These are phyloP conservation scores for Operophtera brumata DNA, from an alignment of 2,888 invertebrate species.

Conservation along the genomic window DNA sequence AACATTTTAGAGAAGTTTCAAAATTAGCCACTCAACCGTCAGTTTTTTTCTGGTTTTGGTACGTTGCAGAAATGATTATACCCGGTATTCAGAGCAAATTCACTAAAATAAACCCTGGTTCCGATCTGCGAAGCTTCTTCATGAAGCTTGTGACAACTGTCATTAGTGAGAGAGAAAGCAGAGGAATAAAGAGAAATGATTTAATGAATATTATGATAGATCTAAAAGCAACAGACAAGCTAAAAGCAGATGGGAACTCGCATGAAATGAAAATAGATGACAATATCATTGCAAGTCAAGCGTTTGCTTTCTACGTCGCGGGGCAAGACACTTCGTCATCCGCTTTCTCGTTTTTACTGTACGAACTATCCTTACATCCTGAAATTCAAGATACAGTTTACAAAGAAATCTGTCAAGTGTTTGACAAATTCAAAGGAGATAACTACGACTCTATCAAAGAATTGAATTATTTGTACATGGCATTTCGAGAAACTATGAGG, in stretches of 20 bases:
- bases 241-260: slow-evolving; percentile 29
- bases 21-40: slow-evolving; percentile 9
- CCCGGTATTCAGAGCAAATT: slow-evolving; percentile 11
- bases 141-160: slow-evolving; percentile 10
- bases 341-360: slow-evolving; percentile 39
- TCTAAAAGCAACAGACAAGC: slow-evolving; percentile 43
- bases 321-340: slow-evolving; percentile 62
- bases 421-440: slow-evolving; percentile 27
- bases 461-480: slow-evolving; percentile 50
- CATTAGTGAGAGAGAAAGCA: slow-evolving; percentile 12
- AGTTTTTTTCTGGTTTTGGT: slow-evolving; percentile 11
- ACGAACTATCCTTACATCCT: slow-evolving; percentile 35
- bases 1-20: slow-evolving; percentile 13
- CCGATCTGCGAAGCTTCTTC: slow-evolving; percentile 3
- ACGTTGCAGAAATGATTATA: slow-evolving; percentile 14
- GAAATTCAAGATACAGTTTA: slow-evolving; percentile 33
- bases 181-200: slow-evolving; percentile 39
- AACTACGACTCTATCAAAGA: slow-evolving; percentile 45
- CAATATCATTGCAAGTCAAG: slow-evolving; percentile 45
- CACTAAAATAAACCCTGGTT: slow-evolving; percentile 6
- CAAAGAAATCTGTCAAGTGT: slow-evolving; percentile 31
- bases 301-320: slow-evolving; percentile 50
- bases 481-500: slow-evolving; percentile 40
- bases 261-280: slow-evolving; percentile 46
- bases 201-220: slow-evolving; percentile 52